Conservation (phyloP, 2,888 invertebrate genomes). For the Teleogryllus oceanicus region DNA sequence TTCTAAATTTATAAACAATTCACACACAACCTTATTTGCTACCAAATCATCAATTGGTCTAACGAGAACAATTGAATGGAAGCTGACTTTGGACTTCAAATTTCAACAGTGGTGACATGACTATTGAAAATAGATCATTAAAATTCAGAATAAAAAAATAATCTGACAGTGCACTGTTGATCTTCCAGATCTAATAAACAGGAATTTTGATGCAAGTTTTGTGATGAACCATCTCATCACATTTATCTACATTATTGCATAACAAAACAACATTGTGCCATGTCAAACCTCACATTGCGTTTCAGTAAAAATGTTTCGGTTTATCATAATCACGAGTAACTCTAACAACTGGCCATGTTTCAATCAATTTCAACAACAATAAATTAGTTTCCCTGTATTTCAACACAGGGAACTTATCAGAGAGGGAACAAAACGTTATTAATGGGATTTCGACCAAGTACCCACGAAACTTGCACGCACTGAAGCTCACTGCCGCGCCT, state of each 20-base stretch:
- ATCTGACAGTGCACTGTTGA: background rate
- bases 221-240: too few relatives aligned
- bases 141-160: background rate
- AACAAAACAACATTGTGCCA: too few relatives aligned
- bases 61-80: background rate
- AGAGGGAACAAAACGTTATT: background rate
- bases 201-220: too few relatives aligned
- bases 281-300: too few relatives aligned
- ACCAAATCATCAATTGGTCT: background rate
- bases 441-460: too few relatives aligned
- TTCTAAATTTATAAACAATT: background rate
- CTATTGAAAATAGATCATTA: background rate
- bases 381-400: background rate
- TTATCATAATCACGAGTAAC: background rate
- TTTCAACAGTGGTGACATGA: too few relatives aligned
- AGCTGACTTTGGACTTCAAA: background rate
- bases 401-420: background rate
- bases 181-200: background rate
- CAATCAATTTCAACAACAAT: background rate
- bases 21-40: background rate
- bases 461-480: too few relatives aligned
- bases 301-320: too few relatives aligned
- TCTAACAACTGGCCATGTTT: conserved; percentile 12
- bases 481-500: too few relatives aligned
- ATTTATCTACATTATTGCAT: too few relatives aligned